Conservation (phyloP, 2,797 vertebrate species). For the Allobates femoralis region DNA sequence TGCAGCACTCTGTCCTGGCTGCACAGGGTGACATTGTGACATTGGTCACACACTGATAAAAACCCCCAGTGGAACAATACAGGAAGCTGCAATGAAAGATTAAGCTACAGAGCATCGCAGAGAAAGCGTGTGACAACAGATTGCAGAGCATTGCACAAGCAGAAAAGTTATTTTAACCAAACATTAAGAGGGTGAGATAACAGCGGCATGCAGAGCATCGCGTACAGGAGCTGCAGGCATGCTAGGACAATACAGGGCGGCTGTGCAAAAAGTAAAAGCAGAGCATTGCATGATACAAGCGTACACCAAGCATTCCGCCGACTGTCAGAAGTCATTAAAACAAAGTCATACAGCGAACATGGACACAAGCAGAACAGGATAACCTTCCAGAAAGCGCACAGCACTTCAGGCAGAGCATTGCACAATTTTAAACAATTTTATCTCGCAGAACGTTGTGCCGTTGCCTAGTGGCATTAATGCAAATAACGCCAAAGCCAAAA, state of each 20-base stretch:
- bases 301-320: background rate
- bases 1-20: background rate
- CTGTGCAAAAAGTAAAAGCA: background rate
- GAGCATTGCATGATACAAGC: conserved; percentile 10
- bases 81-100: conserved; percentile 53
- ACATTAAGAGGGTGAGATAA: conserved; percentile 59
- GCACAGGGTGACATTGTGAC: background rate
- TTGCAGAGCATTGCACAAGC: conserved; percentile 37
- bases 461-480: background rate
- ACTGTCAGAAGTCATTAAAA: conserved; percentile 22
- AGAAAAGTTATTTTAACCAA: conserved; percentile 54
- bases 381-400: background rate
- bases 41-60: background rate
- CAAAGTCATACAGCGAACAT: background rate
- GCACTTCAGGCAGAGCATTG: conserved; percentile 8
- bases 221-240: background rate
- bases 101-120: conserved; percentile 23
- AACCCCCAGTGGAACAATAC: background rate
- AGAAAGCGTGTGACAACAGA: conserved; percentile 1
- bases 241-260: conserved; percentile 17
- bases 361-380: background rate
- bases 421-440: background rate
- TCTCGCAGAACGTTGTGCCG: background rate
- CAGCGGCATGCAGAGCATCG: conserved; percentile 55
- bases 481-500: background rate